phyloP scores from a whole-genome alignment of 2,113 vertebrate species.

The Scartelaos histophorus region DNA sequence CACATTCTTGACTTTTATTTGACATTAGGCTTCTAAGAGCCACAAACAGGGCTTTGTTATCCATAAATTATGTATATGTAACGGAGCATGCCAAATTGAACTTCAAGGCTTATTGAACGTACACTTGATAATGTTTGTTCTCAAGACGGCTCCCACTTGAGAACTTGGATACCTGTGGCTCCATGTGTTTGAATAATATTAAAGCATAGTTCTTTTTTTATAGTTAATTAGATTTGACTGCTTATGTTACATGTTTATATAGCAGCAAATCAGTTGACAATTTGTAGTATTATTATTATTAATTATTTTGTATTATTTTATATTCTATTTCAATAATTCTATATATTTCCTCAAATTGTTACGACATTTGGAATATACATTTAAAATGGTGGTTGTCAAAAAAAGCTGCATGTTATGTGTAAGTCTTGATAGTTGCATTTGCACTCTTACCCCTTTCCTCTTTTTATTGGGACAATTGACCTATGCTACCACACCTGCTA shows the following conservation, averaged over 20 bases:
- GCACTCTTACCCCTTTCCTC: slow-evolving; percentile 30
- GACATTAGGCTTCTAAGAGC: slow-evolving; percentile 41
- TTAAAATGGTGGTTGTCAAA: not conserved
- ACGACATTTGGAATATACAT: not conserved
- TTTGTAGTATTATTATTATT: not conserved
- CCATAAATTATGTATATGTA: slow-evolving; percentile 69
- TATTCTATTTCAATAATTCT: no score
- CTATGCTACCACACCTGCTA: slow-evolving; percentile 59
- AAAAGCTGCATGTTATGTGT: slow-evolving; percentile 5
- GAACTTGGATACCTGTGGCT: not conserved
- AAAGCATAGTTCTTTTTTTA: not conserved
- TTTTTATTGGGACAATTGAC: slow-evolving; percentile 72
- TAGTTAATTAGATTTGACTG: not conserved
- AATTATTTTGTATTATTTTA: no score
- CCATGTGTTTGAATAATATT: not conserved
- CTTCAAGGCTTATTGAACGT: slow-evolving; percentile 69
- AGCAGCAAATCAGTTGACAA: not conserved
- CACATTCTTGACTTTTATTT: slow-evolving; percentile 33
- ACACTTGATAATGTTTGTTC: slow-evolving; percentile 66
- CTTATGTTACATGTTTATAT: not conserved
- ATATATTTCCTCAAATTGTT: not conserved
- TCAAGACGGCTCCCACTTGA: slow-evolving; percentile 36
- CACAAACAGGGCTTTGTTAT: slow-evolving; percentile 31
- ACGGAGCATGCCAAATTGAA: slow-evolving; percentile 62
- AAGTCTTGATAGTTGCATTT: slow-evolving; percentile 12